Evolutionary conservation across 2,113 vertebrate species (phyloP).

Genomic region (Boleophthalmus pectinirostris): DNA sequence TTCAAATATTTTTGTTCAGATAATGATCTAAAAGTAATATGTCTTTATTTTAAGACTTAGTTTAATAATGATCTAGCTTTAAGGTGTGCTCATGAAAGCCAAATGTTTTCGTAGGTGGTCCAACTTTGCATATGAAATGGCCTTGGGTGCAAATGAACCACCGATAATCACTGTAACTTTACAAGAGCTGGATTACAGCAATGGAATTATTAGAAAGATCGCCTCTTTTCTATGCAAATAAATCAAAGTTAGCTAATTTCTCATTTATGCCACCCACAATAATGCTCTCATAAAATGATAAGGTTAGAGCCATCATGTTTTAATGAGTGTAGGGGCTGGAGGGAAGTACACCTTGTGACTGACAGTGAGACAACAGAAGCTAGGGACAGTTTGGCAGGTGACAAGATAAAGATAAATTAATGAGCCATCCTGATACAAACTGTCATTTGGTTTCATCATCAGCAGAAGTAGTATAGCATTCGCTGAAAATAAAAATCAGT

Average conservation of each 20-base stretch:
- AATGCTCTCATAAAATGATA: conserved; percentile 36
- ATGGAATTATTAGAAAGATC: conserved; percentile 28
- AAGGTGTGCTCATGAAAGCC: too few species aligned
- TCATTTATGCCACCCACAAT: conserved; percentile 48
- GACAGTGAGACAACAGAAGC: conserved; percentile 26
- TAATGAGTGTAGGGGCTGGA: conserved; percentile 33
- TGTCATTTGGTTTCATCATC: neutral
- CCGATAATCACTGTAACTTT: conserved; percentile 43
- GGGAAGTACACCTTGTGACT: conserved; percentile 11
- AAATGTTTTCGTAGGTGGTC: neutral
- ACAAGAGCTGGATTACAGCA: conserved; percentile 23
- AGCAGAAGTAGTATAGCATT: neutral
- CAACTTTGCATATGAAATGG: conserved; percentile 37
- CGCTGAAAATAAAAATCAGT: neutral
- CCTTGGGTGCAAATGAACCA: conserved; percentile 40
- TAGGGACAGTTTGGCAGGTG: neutral
- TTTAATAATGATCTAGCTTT: too few species aligned
- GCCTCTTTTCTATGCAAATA: conserved; percentile 32
- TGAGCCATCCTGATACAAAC: neutral
- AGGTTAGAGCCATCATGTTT: conserved; percentile 36
- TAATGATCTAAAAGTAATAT: too few species aligned
- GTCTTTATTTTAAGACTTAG: too few species aligned
- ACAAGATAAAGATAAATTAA: neutral
- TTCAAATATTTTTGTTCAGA: too few species aligned
- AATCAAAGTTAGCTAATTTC: conserved; percentile 51